Evolutionary conservation across 1,140 invertebrate genomes (phyloP).

Genomic region (Mylabris phalerata): DNA sequence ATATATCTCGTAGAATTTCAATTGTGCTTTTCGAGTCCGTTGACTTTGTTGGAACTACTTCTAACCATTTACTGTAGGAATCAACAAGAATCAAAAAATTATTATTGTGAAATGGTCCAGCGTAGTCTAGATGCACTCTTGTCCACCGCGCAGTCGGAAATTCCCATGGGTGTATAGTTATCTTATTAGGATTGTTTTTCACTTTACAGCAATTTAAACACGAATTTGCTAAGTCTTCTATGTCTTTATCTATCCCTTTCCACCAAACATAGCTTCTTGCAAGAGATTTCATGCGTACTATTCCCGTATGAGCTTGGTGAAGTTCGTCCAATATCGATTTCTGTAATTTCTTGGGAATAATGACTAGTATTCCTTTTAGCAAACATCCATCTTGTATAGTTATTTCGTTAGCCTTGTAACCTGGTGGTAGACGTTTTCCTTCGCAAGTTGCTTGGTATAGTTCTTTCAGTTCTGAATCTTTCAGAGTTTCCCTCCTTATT

Average conservation of each 20-base stretch:
- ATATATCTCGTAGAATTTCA: no score
- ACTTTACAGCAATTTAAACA: constrained; percentile 23
- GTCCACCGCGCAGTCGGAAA: constrained; percentile 25
- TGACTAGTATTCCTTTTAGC: constrained; percentile 1
- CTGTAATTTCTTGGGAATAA: constrained; percentile 3
- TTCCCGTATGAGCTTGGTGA: constrained; percentile 18
- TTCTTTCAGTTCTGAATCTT: background rate
- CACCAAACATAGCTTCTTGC: constrained; percentile 22
- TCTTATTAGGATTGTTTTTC: constrained; percentile 23
- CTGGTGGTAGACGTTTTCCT: constrained; percentile 11
- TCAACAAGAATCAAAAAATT: no score
- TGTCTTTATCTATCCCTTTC: constrained; percentile 27
- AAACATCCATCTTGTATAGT: background rate
- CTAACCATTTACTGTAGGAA: no score
- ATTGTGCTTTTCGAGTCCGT: no score
- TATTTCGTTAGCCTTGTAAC: background rate
- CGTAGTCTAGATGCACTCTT: constrained; percentile 23
- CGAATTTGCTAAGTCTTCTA: constrained; percentile 24
- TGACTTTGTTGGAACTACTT: no score
- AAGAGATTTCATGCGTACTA: constrained; percentile 28
- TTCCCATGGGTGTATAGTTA: constrained; percentile 25
- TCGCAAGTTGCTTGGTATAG: background rate
- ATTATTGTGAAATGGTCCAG: constrained; percentile 20
- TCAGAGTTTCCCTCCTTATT: background rate
- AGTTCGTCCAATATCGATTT: background rate